A percentile compares a stretch with the other conserved stretches of the same genome.
phyloP scores from a whole-genome alignment of 2,113 vertebrate species.

The Chaenogobius annularis region DNA sequence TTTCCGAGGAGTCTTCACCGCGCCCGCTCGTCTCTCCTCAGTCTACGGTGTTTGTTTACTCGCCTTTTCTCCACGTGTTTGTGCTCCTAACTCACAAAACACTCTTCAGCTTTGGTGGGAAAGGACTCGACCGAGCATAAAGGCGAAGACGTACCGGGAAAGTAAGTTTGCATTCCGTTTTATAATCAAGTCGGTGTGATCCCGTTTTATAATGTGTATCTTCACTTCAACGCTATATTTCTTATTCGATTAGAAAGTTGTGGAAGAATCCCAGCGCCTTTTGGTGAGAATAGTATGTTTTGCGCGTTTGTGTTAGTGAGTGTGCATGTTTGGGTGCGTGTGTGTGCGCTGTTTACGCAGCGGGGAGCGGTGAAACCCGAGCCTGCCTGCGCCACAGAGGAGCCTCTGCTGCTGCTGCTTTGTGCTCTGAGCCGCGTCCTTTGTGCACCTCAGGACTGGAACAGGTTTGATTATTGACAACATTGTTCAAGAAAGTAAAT shows the following conservation, averaged over 20 bases:
- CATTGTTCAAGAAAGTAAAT: neutral
- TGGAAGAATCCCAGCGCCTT: neutral
- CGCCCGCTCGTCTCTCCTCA: too few relatives aligned
- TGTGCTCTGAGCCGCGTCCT: neutral
- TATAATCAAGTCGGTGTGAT: neutral
- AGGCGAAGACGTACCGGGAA: neutral
- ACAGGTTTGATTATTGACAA: constrained; percentile 4
- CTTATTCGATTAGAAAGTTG: too few relatives aligned
- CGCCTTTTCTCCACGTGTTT: neutral
- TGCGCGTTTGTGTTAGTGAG: neutral
- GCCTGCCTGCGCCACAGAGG: neutral
- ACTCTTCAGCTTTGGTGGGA: neutral
- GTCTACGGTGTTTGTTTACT: neutral
- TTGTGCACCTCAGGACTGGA: neutral
- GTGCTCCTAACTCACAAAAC: neutral
- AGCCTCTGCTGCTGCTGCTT: neutral
- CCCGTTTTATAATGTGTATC: neutral
- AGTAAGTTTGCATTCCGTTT: neutral
- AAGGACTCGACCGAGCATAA: neutral
- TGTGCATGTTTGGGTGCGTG: neutral
- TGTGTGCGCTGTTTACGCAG: neutral
- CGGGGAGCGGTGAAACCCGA: neutral
- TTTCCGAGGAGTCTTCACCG: neutral
- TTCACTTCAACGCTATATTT: neutral
- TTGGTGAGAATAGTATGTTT: neutral